Evolutionary conservation across 2,797 vertebrate genomes (phyloP), one percentile per base, ranked within the genome.

Genomic region (Pangasius sanitwongsei): DNA sequence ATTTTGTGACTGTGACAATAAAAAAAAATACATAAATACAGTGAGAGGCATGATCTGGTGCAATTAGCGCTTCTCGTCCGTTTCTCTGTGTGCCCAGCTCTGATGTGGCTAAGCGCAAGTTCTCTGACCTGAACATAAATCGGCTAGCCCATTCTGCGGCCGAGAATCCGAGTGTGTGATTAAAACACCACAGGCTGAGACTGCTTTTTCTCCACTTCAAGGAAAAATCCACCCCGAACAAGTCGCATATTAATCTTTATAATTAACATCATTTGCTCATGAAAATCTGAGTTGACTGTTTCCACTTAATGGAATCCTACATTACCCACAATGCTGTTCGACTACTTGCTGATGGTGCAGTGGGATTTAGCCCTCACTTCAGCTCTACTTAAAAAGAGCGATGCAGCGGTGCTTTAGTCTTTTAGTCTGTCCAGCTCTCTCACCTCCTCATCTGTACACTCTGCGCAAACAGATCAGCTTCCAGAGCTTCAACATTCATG

Each of bases 91-190:
- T 86, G 84, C 53, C 81, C 91, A 89, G 89, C 91, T 92, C 89
- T 74, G 91, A 92, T 85, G 90, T 89, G 93, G 92, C 91, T 89
- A 90, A 90, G 93, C 91, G 90, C 92, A 86, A 90, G 93, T 93
- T 92, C 92, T 88, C 92, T 94, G 95, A 96, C 95, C 95, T 93
- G 94, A 95, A 96, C 95, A 93, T 95, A 94, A 95, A 92, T 91
- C 92, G 93, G 93, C 93, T 94, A 93, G 50, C 37, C 31, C 13
- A 2, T 78, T 59, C 31, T 13, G 34, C 53, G 20, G 85, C 53
- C 12, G 34, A 91, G 92, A 91, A 92, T 77, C 92, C 85, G 87
- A 89, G 75, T 81, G 88, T 89, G 86, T 90, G 55, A 61, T 81
- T 13, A 81, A 81, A 81, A 15, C 31, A 2, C 78, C 16, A 18